Base-by-base conservation (phyloP, 2,113 vertebrate genomes). In the Tyto alba region DNA sequence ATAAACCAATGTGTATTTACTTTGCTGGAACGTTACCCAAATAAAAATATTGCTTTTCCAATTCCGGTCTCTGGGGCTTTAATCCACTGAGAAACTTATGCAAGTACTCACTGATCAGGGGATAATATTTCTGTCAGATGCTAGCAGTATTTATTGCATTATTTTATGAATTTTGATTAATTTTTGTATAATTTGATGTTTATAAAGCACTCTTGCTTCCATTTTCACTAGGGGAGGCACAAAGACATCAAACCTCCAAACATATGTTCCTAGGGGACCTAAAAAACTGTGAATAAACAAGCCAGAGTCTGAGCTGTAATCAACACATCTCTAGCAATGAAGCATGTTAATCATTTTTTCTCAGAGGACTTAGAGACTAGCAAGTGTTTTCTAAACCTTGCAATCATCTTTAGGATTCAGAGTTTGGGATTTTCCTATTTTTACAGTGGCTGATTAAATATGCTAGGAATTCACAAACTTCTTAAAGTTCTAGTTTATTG, bases 31-130 rank as follows among this genome's bases (percentile, higher is more conserved):
- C 87, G 25, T 40, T 88, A 90, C 62, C 56, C 85, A 85, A 83
- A 88, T 67, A 56, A 80, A 96, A 95, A 80, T 74, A 91, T 1
- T 94, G 79, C 68, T 68, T 90, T 94, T 89, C 40, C 88, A 87
- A 1, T 81, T 86, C 80, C 75, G 21, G 76, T 95, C 89, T 87
- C 92, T 64, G 40, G 88, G 68, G 90, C 16, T 93, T 93, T 84
- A 67, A 81, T 85, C 52, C 40, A 53, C 85, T 73, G 83, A 90
- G 92, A 92, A 93, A 75, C 56, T 43, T 81, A 68, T 63, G 79
- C 79, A 92, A 56, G 59, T 73, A 45, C 38, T 43, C 40, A 36
- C 63, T 86, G 76, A 74, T 52, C 0, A 0, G 77, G 68, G 73
- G 47, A 84, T 86, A 92, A 69, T 81, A 88, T 71, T 96, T 93